These are phyloP conservation scores for Pocota personata DNA, from an alignment of 2,888 invertebrate species.

Conservation along the genomic window DNA sequence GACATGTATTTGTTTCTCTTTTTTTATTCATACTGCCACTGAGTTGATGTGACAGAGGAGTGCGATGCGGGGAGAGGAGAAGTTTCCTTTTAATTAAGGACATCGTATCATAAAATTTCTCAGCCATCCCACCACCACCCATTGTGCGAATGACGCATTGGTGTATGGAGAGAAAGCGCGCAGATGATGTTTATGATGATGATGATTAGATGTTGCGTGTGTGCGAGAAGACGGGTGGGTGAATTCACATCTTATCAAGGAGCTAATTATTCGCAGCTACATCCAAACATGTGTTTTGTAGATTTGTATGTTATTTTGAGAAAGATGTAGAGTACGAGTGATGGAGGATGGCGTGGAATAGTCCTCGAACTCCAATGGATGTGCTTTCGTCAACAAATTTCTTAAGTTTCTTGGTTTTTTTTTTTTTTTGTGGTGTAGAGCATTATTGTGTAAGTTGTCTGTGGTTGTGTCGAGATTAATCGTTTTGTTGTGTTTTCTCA, in stretches of 20 bases:
- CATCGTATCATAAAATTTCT: constrained; percentile 65
- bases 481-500: neutral
- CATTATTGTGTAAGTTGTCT: neutral
- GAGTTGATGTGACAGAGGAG: neutral
- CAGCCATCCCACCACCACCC: constrained; percentile 34
- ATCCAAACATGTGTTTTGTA: constrained; percentile 24
- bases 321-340: neutral
- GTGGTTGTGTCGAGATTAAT: constrained; percentile 4
- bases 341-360: neutral
- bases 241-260: constrained; percentile 39
- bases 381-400: neutral
- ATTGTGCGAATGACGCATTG: constrained; percentile 60
- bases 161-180: constrained; percentile 18
- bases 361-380: neutral
- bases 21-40: constrained; percentile 9
- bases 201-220: constrained; percentile 44
- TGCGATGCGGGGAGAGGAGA: neutral
- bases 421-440: neutral
- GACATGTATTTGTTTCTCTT: constrained; percentile 37
- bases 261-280: constrained; percentile 57
- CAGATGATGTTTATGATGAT: constrained; percentile 53
- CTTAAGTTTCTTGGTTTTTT: neutral
- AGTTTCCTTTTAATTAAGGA: constrained; percentile 68
- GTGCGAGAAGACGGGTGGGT: neutral
- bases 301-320: constrained; percentile 6